These are phyloP conservation scores for Fringilla coelebs DNA, from an alignment of 2,797 vertebrate species.

Conservation along the genomic window DNA sequence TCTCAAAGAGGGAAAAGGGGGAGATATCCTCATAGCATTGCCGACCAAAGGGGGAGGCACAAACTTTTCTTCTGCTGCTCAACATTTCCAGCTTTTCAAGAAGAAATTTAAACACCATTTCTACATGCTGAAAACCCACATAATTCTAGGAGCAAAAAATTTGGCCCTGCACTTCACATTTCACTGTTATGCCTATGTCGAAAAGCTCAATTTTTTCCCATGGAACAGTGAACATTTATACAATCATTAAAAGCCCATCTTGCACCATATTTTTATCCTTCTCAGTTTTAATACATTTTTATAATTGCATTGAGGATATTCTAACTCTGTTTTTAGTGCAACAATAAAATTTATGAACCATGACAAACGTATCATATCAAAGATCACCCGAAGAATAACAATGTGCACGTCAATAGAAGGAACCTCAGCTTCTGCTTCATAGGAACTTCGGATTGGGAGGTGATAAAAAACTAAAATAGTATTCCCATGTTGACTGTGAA, in stretches of 20 bases:
- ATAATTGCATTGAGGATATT: constrained; percentile 81
- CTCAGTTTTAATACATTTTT: constrained; percentile 82
- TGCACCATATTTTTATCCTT: constrained; percentile 75
- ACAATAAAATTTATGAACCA: constrained; percentile 81
- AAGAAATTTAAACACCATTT: neutral
- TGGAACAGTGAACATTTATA: constrained; percentile 77
- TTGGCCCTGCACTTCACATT: neutral
- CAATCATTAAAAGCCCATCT: constrained; percentile 81
- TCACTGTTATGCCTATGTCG: neutral
- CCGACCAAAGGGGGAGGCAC: neutral
- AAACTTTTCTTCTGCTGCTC: neutral
- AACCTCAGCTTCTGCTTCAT: neutral
- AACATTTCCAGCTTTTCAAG: neutral
- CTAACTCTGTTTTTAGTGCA: constrained; percentile 82
- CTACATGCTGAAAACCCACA: neutral
- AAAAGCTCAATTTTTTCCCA: constrained; percentile 53
- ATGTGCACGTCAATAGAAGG: constrained; percentile 32
- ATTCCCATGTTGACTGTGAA: neutral
- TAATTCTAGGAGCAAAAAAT: neutral
- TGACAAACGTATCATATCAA: constrained; percentile 75
- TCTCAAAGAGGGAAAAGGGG: neutral
- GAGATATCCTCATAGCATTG: neutral
- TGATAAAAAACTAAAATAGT: neutral
- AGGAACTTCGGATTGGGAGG: neutral
- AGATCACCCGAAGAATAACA: constrained; percentile 77